Base-by-base conservation (phyloP, 2,888 invertebrate species). In the Ornithoptera alexandrae region DNA sequence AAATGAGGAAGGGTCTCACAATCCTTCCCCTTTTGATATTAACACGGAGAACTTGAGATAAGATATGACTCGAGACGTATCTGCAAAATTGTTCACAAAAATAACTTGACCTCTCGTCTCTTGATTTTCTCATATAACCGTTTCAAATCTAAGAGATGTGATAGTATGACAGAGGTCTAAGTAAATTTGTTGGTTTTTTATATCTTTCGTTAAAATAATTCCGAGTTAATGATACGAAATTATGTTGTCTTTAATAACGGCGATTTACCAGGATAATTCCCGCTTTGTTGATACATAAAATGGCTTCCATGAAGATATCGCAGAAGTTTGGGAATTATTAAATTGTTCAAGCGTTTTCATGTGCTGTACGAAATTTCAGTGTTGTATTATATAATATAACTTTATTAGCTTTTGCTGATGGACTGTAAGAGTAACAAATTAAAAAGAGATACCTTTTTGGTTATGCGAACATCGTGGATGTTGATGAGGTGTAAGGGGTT, bases 201-300 rank as follows among this genome's bases (percentile, higher is more conserved):
- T 74, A 73, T 69, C 76, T 72, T 76, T 75, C 74, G 76, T 76
- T 78, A 76, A 76, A 76, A 81, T 80, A 81, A 70, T 63, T 79
- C 78, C 73, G 74, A 84, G 80, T 85, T 87, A 83, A 85, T 83
- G 81, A 77, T 79, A 74, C 68, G 76, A 79, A 82, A 78, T 81
- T 78, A 80, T 79, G 77, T 79, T 77, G 75, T 73, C 74, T 62
- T 78, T 74, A 72, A 71, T 78, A 82, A 77, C 74, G 69, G 72
- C 74, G 74, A 81, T 84, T 85, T 82, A 83, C 80, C 76, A 73
- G 77, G 76, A 81, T 80, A 81, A 84, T 84, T 76, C 78, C 60
- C 69, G 75, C 77, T 81, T 79, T 69, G 69, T 57, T 69, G 62
- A 46, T 62, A 36, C 61, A 57, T 65, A 39, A 65, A 61, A 42